A percentile compares a stretch with the other conserved stretches of the same genome.
Conservation (phyloP, 2,888 invertebrate species). For the Hypomecis atomaria region DNA sequence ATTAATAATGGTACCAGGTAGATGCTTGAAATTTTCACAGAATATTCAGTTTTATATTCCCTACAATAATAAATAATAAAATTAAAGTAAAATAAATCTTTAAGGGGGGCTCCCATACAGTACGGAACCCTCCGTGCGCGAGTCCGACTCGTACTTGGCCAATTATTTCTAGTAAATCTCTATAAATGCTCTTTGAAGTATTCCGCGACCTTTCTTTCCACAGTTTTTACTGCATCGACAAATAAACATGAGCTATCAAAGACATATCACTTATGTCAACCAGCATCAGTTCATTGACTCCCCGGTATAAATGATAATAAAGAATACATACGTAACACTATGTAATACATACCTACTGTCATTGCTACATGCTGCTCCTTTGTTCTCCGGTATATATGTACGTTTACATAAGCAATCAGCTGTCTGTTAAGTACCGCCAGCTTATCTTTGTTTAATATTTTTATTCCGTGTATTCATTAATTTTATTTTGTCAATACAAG, state of each 20-base stretch:
- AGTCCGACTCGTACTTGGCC: no score
- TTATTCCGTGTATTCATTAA: constrained; percentile 34
- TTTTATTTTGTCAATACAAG: constrained; percentile 22
- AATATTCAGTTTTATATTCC: no score
- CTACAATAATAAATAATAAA: no score
- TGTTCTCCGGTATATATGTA: constrained; percentile 44
- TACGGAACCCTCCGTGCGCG: no score
- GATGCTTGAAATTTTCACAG: no score
- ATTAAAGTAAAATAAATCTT: no score
- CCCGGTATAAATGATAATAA: constrained; percentile 10
- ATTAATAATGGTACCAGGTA: no score
- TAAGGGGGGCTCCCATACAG: no score
- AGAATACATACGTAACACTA: constrained; percentile 24
- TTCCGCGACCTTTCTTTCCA: neutral
- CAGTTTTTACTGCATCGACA: neutral
- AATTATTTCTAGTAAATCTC: no score
- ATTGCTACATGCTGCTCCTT: constrained; percentile 41
- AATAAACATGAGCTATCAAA: constrained; percentile 7
- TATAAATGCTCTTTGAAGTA: no score
- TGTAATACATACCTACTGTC: constrained; percentile 11
- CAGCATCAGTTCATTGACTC: constrained; percentile 37
- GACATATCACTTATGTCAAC: constrained; percentile 24
- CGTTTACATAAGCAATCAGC: constrained; percentile 53
- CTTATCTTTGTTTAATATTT: constrained; percentile 48
- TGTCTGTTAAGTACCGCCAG: constrained; percentile 44